Evolutionary conservation across 2,113 vertebrate genomes (phyloP).

Genomic region (Corvus cornix): DNA sequence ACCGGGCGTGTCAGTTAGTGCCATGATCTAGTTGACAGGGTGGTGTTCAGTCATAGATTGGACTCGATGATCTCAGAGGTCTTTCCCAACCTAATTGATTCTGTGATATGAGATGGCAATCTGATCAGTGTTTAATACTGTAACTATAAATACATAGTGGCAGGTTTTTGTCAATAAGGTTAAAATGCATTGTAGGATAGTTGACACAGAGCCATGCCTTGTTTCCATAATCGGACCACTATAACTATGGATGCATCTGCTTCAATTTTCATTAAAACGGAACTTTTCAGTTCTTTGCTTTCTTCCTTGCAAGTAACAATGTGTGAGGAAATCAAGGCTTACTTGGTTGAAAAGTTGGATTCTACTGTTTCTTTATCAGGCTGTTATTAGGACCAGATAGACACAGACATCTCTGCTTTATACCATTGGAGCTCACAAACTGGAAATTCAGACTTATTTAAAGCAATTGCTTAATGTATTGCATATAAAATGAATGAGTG

Average conservation of each 20-base stretch:
- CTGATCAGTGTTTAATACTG: neutral
- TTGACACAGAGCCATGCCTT: fast-evolving
- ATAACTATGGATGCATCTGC: fast-evolving
- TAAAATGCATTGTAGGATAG: neutral
- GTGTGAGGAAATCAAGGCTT: neutral
- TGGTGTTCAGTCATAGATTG: neutral
- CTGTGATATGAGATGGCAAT: neutral
- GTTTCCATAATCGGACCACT: fast-evolving
- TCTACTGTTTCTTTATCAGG: neutral
- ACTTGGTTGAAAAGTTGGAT: neutral
- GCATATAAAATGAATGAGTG: neutral
- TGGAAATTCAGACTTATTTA: neutral
- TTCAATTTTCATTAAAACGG: neutral
- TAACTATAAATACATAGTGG: neutral
- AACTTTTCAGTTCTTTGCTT: neutral
- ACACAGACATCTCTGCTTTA: neutral
- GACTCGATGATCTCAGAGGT: neutral
- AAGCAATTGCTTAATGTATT: neutral
- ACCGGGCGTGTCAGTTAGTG: neutral
- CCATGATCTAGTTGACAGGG: neutral
- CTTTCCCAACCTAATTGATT: neutral
- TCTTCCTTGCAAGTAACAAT: neutral
- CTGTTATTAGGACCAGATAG: neutral
- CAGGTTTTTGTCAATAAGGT: neutral
- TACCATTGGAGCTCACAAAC: neutral